phyloP scores from a whole-genome alignment of 2,797 vertebrate species.

The Chrysocyon brachyurus region DNA sequence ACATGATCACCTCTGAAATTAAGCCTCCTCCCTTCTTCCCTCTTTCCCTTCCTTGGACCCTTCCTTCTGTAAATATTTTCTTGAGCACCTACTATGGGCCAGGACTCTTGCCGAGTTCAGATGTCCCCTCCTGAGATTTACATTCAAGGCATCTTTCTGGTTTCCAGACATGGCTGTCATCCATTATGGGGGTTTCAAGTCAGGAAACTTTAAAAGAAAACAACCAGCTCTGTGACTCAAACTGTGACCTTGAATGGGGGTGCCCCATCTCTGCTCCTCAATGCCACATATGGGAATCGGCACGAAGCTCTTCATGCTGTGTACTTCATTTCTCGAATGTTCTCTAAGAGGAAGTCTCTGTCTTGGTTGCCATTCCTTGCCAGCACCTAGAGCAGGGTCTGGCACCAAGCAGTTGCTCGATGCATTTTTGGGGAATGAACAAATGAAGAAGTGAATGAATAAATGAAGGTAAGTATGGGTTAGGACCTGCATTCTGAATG shows the following conservation, averaged over 20 bases:
- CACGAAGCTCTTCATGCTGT: not conserved
- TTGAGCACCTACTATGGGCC: not conserved
- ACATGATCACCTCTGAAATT: slow-evolving; percentile 61
- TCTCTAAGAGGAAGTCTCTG: not conserved
- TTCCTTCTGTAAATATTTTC: not conserved
- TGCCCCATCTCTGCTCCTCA: not conserved
- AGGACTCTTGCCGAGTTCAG: not conserved
- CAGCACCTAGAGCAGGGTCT: not conserved
- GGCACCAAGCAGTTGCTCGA: no score
- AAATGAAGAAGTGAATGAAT: not conserved
- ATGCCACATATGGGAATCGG: not conserved
- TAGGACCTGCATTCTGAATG: not conserved
- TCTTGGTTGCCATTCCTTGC: not conserved
- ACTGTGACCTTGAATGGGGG: not conserved
- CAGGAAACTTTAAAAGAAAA: not conserved
- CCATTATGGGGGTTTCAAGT: not conserved
- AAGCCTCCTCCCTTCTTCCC: not conserved
- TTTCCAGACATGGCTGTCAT: not conserved
- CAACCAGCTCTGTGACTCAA: not conserved
- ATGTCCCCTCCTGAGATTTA: not conserved
- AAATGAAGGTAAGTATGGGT: not conserved
- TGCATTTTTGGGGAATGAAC: not conserved
- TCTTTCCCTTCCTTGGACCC: not conserved
- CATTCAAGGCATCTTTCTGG: slow-evolving; percentile 22
- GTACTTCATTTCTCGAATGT: not conserved